Base-by-base conservation (phyloP, 2,888 invertebrate species). In the Aromia moschata region DNA sequence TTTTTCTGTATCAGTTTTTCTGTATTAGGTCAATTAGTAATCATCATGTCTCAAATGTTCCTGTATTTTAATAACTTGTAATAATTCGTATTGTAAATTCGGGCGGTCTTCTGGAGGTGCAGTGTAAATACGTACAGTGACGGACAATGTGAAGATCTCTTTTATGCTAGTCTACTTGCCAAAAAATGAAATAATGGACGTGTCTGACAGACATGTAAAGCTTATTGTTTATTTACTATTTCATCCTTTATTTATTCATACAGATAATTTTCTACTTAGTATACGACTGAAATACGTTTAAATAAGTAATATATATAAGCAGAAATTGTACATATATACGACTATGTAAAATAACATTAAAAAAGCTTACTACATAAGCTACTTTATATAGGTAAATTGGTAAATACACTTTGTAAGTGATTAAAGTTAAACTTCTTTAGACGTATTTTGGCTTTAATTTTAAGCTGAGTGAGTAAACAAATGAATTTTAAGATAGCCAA, bases 111-210 rank as follows among this genome's bases (percentile, higher is more conserved):
- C 10, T 31, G 36, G 15, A 51, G 40, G 51, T 47, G 46, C 40
- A 56, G 55, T 51, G 49, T 41, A 41, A 11, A 36, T 49, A 17
- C 1, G 16, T 17, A 40, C 11, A 47, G 36, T 44, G 55, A 37
- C 12, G 12, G 37, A 49, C 49, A 14, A 37, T 20, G 37, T 33
- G 43, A 47, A 33, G 51, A 57, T 57, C 51, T 57, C 57, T 41
- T 51, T 51, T 16, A 17, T 57, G 49, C 57, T 57, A 57, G 57
- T 57, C 57, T 51, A 45, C 57, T 57, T 51, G 57, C 57, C 57
- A 57, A 57, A 57, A 44, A 56, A 16, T 36, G 31, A 56, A 5
- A 15, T 33, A 18, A 31, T 25, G 16, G 31, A 51, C 25, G 10
- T 36, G 11, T 12, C 36, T n/a, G 20, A 33, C 25, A 18, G n/a